These are phyloP conservation scores for Deroplatys truncata DNA, from an alignment of 2,888 invertebrate genomes.

Conservation along the genomic window DNA sequence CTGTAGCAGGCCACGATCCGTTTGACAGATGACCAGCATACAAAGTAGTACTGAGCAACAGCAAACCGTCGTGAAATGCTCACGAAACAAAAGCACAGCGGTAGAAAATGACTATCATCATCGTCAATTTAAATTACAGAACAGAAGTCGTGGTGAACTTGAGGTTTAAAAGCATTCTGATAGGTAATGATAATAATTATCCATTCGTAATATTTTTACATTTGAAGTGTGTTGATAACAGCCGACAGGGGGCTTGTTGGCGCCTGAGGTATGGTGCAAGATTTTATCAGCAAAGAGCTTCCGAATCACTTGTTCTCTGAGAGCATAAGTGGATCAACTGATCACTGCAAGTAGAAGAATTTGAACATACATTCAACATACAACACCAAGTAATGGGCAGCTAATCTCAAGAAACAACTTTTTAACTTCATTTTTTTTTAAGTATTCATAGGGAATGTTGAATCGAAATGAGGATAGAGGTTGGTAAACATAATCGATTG, in stretches of 20 bases:
- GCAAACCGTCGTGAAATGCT: neutral
- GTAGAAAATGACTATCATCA: neutral
- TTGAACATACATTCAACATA: too few species aligned
- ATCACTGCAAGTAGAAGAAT: neutral
- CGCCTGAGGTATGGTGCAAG: neutral
- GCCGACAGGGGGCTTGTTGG: neutral
- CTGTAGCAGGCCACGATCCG: neutral
- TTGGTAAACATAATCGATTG: too few species aligned
- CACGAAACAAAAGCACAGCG: neutral
- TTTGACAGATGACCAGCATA: neutral
- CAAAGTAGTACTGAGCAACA: neutral
- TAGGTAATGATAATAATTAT: conserved; percentile 14
- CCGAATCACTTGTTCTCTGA: neutral
- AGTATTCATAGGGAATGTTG: too few species aligned
- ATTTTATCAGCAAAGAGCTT: conserved; percentile 4
- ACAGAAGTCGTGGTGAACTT: neutral
- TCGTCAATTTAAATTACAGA: conserved; percentile 14
- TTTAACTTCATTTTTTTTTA: too few species aligned
- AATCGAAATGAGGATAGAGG: too few species aligned
- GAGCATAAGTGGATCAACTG: neutral
- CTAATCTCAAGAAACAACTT: too few species aligned
- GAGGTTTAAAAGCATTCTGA: conserved; percentile 11
- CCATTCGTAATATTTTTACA: conserved; percentile 9
- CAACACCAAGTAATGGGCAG: too few species aligned
- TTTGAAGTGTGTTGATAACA: conserved; percentile 11